Conservation (phyloP, 2,113 vertebrate genomes). For the Tyrannus savana region DNA sequence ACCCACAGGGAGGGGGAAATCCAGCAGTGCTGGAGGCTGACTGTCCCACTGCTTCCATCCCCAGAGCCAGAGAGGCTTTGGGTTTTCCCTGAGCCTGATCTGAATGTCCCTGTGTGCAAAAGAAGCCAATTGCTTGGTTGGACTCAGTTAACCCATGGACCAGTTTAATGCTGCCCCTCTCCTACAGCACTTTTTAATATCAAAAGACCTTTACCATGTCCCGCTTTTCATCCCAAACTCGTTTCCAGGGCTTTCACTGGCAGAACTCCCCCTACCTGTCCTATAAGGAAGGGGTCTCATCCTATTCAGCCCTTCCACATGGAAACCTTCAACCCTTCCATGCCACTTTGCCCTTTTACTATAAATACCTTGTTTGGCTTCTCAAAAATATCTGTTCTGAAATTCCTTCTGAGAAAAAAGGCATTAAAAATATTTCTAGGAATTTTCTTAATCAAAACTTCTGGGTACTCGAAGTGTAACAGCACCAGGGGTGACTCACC, state of each 20-base stretch:
- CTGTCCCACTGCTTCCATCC: not conserved
- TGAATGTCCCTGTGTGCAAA: not conserved
- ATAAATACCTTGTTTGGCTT: not conserved
- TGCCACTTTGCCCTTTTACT: not conserved
- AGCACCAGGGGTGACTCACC: not conserved
- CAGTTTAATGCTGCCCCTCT: not conserved
- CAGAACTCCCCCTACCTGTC: not conserved
- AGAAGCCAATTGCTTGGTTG: not conserved
- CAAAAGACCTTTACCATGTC: rapidly evolving
- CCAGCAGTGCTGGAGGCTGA: not conserved
- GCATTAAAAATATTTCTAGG: not conserved
- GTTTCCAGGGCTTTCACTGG: not conserved
- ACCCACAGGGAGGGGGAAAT: not conserved
- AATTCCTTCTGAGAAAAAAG: not conserved
- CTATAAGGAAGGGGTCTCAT: not conserved
- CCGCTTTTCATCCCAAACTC: not conserved
- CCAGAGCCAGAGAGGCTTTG: not conserved
- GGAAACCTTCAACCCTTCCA: not conserved
- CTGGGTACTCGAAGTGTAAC: not conserved
- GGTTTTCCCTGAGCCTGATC: not conserved
- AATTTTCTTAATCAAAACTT: not conserved
- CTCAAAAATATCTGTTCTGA: not conserved
- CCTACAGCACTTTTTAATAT: not conserved
- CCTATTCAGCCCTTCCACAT: not conserved
- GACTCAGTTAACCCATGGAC: not conserved